Evolutionary conservation across 2,888 invertebrate genomes (phyloP), one percentile per base, ranked within the genome.

Genomic region (Epinotia bilunana): DNA sequence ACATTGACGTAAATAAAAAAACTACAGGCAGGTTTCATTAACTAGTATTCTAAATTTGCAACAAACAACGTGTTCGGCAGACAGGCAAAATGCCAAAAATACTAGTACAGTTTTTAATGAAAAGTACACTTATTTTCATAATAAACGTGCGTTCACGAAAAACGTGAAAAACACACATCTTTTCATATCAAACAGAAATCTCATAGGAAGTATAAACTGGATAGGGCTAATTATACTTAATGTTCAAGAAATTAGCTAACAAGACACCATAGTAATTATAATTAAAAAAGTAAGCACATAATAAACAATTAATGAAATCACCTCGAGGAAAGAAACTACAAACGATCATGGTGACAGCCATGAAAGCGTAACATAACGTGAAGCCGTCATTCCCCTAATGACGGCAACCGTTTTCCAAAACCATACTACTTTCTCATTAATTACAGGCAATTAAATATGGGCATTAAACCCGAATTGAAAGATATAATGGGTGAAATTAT

Each of bases 301-400:
- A 23, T 33, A 39, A 70, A 46, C 75, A 67, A 75, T 75, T 75
- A 75, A 72, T 43, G 65, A 18, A 72, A 75, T 75, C 65, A 67
- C 72, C 55, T 72, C 55, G 72, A 57, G 7, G 75, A 75, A 71
- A 68, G 71, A 61, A 49, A 60, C 57, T 68, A 72, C 74, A 55
- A 72, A 68, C 71, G 61, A 69, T 71, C 74, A 55, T 43, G 73
- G 70, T 78, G 78, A 80, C 80, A 80, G 62, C 75, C 78, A 80
- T 77, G 23, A 28, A 28, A 28, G 23, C 23, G 23, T 28, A 28
- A 28, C 23, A 3, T 28, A 28, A 28, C 23, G 23, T 28, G 3
- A 28, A 28, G 23, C 23, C 23, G 23, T 28, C 0, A 28, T 68
- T 57, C 73, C 23, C 72, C 20, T 77, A 72, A 78, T 78, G 78